Percentiles rank a stretch among this genome's conserved stretches.
These are phyloP conservation scores for Podabrus alpinus DNA, from an alignment of 2,888 invertebrate genomes.

Conservation along the genomic window DNA sequence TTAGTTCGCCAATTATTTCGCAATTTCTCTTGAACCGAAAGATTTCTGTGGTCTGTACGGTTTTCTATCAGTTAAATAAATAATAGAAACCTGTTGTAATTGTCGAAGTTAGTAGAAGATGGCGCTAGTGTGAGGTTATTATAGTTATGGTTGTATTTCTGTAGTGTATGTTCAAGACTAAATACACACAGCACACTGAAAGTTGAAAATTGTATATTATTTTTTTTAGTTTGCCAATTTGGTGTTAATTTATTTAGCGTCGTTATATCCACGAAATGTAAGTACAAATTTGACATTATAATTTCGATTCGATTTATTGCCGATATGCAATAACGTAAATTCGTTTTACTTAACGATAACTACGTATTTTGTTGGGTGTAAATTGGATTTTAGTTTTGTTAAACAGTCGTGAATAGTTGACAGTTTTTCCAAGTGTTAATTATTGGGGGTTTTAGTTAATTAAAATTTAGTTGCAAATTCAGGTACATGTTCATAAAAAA, in stretches of 20 bases:
- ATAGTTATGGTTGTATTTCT: neutral
- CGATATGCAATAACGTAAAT: neutral
- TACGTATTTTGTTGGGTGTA: constrained; percentile 45
- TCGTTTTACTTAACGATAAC: constrained; percentile 22
- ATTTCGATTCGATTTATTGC: neutral
- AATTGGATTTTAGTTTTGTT: constrained; percentile 48
- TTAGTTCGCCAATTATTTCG: neutral
- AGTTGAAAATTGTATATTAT: constrained; percentile 18
- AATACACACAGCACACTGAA: constrained; percentile 26
- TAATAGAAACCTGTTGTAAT: neutral
- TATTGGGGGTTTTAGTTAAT: neutral
- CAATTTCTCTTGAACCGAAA: neutral
- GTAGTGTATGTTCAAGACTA: constrained; percentile 16
- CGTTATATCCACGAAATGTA: neutral
- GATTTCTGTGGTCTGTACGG: neutral
- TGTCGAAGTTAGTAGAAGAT: neutral
- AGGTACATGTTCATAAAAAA: neutral
- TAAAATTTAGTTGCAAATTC: neutral
- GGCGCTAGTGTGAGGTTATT: neutral
- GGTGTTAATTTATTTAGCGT: constrained; percentile 17
- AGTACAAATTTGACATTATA: neutral
- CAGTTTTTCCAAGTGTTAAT: constrained; percentile 34
- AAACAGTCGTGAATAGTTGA: constrained; percentile 44
- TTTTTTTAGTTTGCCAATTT: constrained; percentile 20
- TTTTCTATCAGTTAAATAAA: neutral